Percentiles rank a stretch among this genome's conserved stretches.
Evolutionary conservation across 2,113 vertebrate species (phyloP).

Genomic region (Entomyzon cyanotis): DNA sequence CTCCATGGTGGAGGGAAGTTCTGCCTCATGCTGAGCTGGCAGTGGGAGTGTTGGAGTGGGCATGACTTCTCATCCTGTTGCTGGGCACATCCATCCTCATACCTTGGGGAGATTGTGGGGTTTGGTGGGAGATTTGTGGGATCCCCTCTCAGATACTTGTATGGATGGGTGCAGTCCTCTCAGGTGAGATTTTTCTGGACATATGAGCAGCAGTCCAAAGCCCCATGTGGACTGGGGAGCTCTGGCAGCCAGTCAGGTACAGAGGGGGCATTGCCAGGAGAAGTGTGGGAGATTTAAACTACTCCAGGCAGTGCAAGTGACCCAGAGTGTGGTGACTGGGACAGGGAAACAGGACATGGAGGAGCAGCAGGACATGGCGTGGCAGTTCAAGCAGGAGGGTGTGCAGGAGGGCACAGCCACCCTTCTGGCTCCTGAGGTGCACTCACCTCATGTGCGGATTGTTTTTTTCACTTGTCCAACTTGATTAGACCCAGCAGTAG

Average conservation of each 20-base stretch:
- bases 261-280: neutral
- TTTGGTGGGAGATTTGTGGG: neutral
- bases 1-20: neutral
- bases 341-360: neutral
- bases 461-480: neutral
- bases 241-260: neutral
- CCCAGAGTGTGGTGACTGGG: neutral
- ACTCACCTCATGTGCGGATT: neutral
- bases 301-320: neutral
- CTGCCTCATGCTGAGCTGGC: neutral
- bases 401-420: neutral
- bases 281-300: accelerated
- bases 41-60: neutral
- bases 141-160: neutral
- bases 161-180: neutral
- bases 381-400: neutral
- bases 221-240: neutral
- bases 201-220: neutral
- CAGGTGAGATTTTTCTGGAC: neutral
- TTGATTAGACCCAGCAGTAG: neutral
- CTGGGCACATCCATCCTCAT: neutral
- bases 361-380: neutral
- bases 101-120: neutral
- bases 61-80: accelerated
- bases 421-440: neutral